Evolutionary conservation across 2,888 invertebrate genomes (phyloP).

Genomic region (Andrena marginata): DNA sequence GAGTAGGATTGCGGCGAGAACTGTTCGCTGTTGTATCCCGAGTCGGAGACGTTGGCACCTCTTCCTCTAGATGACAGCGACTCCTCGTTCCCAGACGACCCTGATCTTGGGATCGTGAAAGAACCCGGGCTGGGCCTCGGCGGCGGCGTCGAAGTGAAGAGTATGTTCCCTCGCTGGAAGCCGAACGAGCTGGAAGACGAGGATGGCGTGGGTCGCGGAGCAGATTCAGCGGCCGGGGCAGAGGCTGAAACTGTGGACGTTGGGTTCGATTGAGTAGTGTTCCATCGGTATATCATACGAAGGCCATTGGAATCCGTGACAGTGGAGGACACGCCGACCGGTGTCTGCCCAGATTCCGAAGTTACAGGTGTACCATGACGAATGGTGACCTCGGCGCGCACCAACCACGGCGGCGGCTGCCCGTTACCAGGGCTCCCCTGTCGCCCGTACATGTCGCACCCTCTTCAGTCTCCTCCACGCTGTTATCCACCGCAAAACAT

Average conservation of each 20-base stretch:
- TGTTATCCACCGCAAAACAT: slow-evolving; percentile 70
- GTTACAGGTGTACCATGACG: slow-evolving; percentile 86
- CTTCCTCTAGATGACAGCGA: slow-evolving; percentile 60
- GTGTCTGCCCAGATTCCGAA: slow-evolving; percentile 74
- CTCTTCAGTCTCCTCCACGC: slow-evolving; percentile 56
- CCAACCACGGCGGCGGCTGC: slow-evolving; percentile 88
- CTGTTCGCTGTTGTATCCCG: slow-evolving; percentile 87
- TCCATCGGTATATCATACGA: slow-evolving; percentile 86
- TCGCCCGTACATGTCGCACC: slow-evolving; percentile 68
- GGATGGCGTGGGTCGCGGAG: slow-evolving; percentile 14
- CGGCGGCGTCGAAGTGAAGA: slow-evolving; percentile 86
- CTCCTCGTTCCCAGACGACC: slow-evolving; percentile 65
- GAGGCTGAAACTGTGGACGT: slow-evolving; percentile 30
- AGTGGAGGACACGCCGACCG: slow-evolving; percentile 78
- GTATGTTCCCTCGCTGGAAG: slow-evolving; percentile 86
- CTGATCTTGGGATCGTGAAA: slow-evolving; percentile 78
- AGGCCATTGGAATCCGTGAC: slow-evolving; percentile 85
- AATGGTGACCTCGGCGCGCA: slow-evolving; percentile 89
- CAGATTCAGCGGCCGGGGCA: slow-evolving; percentile 32
- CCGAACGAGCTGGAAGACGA: slow-evolving; percentile 78
- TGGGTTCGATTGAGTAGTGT: slow-evolving; percentile 72
- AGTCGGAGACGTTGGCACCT: slow-evolving; percentile 80
- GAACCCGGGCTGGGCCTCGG: slow-evolving; percentile 71
- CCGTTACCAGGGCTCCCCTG: slow-evolving; percentile 54
- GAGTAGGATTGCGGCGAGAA: slow-evolving; percentile 84